Evolutionary conservation across 2,888 invertebrate genomes (phyloP).

Genomic region (Pachydiplax longipennis): DNA sequence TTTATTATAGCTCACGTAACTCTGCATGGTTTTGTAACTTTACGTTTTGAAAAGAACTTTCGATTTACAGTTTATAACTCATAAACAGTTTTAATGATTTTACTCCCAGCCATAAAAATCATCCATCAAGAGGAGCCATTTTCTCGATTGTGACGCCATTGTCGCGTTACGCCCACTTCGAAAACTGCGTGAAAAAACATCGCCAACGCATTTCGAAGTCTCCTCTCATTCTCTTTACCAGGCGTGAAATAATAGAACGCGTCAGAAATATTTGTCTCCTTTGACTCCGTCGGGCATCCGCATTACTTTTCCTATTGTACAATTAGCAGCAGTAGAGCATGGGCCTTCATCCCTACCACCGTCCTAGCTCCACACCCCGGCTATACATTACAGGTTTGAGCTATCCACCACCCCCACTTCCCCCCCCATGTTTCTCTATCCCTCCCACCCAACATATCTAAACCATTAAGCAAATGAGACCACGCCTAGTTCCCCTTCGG

Average conservation of each 20-base stretch:
- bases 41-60: not conserved
- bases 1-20: not conserved
- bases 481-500: constrained; percentile 7
- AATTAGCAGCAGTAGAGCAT: constrained; percentile 12
- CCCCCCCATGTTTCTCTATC: not conserved
- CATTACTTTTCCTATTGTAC: constrained; percentile 4
- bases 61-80: not conserved
- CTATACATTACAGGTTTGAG: not conserved
- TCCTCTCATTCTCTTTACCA: no score
- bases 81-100: not conserved
- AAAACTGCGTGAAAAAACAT: not conserved
- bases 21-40: not conserved
- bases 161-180: not conserved
- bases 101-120: not conserved
- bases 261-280: no score
- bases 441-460: not conserved
- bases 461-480: constrained; percentile 43
- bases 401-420: not conserved
- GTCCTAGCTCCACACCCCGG: not conserved
- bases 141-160: not conserved
- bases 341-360: not conserved
- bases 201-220: no score
- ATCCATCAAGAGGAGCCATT: not conserved
- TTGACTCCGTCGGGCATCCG: not conserved
- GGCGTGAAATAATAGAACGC: no score